These are phyloP conservation scores for Mythimna lalbum DNA, from an alignment of 2,888 invertebrate genomes.

Conservation along the genomic window DNA sequence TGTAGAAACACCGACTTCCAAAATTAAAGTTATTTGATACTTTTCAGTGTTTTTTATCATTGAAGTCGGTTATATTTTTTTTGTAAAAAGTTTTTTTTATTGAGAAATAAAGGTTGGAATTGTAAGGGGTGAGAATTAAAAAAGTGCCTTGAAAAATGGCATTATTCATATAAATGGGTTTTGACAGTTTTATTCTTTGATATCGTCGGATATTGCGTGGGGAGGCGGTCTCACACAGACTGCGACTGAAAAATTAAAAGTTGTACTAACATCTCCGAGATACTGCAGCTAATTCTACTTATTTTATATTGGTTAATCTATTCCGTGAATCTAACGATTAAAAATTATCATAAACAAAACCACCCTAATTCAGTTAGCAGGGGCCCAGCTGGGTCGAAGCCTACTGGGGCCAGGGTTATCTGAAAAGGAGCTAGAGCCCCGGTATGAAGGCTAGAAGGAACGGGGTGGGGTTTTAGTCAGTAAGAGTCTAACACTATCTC, in stretches of 20 bases:
- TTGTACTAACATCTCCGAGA: background rate
- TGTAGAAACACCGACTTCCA: too few relatives aligned
- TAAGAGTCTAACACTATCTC: too few relatives aligned
- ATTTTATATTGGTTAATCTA: background rate
- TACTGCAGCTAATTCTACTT: background rate
- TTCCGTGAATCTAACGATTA: too few relatives aligned
- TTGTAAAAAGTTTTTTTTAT: too few relatives aligned
- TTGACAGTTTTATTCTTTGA: constrained; percentile 86
- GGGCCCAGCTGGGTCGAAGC: too few relatives aligned
- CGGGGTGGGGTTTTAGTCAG: too few relatives aligned
- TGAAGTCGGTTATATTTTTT: too few relatives aligned
- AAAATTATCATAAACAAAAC: background rate
- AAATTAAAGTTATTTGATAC: too few relatives aligned
- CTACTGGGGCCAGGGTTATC: too few relatives aligned
- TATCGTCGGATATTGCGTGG: constrained; percentile 71
- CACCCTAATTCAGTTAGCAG: background rate
- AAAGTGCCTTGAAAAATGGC: constrained; percentile 66
- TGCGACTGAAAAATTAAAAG: background rate
- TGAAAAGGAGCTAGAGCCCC: too few relatives aligned
- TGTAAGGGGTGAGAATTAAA: constrained; percentile 22
- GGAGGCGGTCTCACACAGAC: constrained; percentile 16
- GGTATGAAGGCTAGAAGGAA: too few relatives aligned
- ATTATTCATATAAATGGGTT: constrained; percentile 85
- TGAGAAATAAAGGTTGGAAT: constrained; percentile 16
- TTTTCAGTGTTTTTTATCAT: too few relatives aligned